A percentile compares a stretch with the other conserved stretches of the same genome.
These are phyloP conservation scores for Gymnogyps californianus DNA, from an alignment of 2,113 vertebrate species.

Conservation along the genomic window DNA sequence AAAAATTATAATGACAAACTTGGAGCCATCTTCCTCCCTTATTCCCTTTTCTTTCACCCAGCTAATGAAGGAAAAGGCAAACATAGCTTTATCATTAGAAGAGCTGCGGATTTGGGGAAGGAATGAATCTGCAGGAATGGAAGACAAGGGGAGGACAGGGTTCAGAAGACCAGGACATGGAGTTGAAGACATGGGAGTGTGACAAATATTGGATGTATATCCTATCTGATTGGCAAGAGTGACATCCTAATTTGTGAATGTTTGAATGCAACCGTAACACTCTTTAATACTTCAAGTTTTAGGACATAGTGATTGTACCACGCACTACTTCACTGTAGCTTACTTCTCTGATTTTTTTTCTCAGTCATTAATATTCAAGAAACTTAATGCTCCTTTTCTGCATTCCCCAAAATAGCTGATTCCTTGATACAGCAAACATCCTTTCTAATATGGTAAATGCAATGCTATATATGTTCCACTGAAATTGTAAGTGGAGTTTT, in stretches of 20 bases:
- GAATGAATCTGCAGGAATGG: not conserved
- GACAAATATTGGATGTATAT: not conserved
- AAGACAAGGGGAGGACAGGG: not conserved
- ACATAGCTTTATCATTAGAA: not conserved
- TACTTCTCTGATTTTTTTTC: not conserved
- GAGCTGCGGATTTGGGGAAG: rapidly evolving
- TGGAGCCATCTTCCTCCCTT: not conserved
- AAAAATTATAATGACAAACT: not conserved
- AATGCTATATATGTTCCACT: not conserved
- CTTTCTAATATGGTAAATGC: not conserved
- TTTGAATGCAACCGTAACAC: not conserved
- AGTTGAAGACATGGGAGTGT: not conserved
- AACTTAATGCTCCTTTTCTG: not conserved
- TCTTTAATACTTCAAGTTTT: not conserved
- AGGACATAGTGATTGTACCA: rapidly evolving
- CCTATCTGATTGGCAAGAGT: not conserved
- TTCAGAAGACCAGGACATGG: not conserved
- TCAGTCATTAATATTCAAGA: not conserved
- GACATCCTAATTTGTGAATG: not conserved
- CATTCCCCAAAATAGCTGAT: not conserved
- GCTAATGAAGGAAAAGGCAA: not conserved
- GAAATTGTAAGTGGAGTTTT: not conserved
- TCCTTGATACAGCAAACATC: not conserved
- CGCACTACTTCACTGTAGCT: not conserved
- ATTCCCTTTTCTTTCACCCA: not conserved